Percentiles rank a stretch among this genome's conserved stretches.
Conservation (phyloP, 2,888 invertebrate genomes). For the Serripes groenlandicus region DNA sequence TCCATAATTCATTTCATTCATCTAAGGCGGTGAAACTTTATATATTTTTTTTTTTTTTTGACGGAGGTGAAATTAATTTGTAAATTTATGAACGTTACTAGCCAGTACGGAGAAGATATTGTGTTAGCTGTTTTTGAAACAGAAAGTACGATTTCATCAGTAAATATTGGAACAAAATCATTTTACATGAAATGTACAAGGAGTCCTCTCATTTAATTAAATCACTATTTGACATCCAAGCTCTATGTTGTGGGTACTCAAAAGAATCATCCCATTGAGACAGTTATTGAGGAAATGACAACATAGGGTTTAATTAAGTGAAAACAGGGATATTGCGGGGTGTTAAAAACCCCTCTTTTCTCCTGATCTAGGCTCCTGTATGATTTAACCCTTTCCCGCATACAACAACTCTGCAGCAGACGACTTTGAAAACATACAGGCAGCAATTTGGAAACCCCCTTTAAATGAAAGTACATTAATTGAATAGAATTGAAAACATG, state of each 20-base stretch:
- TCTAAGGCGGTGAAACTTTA: not conserved
- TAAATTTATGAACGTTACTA: constrained; percentile 9
- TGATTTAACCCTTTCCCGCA: not conserved
- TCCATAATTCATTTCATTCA: not conserved
- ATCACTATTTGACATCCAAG: too few species aligned
- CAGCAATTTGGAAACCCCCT: not conserved
- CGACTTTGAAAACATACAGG: not conserved
- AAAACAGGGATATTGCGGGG: too few species aligned
- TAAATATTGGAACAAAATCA: not conserved
- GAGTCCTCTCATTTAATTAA: too few species aligned
- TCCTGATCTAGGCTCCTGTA: not conserved
- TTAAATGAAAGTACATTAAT: not conserved
- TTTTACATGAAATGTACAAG: constrained; percentile 20
- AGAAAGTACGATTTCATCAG: not conserved
- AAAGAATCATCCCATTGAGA: too few species aligned
- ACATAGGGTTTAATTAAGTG: too few species aligned
- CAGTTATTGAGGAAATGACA: too few species aligned
- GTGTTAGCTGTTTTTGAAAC: constrained; percentile 13
- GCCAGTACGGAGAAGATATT: not conserved
- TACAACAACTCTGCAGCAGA: not conserved
- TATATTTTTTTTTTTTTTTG: not conserved
- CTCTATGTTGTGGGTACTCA: too few species aligned
- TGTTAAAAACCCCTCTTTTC: not conserved
- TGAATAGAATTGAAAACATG: not conserved
- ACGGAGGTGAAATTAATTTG: constrained; percentile 10